Conservation (phyloP, 2,797 vertebrate genomes). For the Centroberyx gerrardi region DNA sequence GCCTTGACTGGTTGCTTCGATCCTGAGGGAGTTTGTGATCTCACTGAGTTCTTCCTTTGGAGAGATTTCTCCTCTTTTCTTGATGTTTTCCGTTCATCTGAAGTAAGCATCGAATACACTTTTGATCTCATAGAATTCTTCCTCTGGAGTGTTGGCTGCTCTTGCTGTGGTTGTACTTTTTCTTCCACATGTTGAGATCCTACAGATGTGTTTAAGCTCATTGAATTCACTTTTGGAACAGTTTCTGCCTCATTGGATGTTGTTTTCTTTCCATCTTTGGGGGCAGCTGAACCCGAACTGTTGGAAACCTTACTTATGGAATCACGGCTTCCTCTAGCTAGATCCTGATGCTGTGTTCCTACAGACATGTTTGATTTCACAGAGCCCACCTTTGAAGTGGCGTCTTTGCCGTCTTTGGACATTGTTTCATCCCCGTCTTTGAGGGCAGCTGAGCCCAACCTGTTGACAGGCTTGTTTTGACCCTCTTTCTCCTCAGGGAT, state of each 20-base stretch:
- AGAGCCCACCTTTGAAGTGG: conserved; percentile 15
- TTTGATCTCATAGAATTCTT: conserved; percentile 64
- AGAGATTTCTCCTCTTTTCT: conserved; percentile 67
- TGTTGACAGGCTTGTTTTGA: conserved; percentile 41
- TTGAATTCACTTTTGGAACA: conserved; percentile 7
- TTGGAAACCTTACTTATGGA: neutral
- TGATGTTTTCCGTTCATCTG: conserved; percentile 63
- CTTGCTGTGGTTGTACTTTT: conserved; percentile 24
- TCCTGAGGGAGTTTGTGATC: conserved; percentile 22
- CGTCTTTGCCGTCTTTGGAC: neutral
- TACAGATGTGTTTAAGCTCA: neutral
- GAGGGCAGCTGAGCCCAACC: conserved; percentile 1
- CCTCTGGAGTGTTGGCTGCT: conserved; percentile 51
- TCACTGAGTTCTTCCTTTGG: conserved; percentile 55
- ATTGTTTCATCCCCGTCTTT: conserved; percentile 14
- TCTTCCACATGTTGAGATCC: conserved; percentile 6
- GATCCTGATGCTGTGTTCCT: conserved; percentile 5
- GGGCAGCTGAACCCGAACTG: conserved; percentile 3
- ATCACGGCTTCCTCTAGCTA: neutral
- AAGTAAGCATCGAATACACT: conserved; percentile 26
- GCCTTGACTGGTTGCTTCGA: conserved; percentile 25
- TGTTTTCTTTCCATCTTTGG: conserved; percentile 43
- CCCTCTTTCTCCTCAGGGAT: conserved; percentile 91
- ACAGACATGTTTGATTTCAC: conserved; percentile 2
- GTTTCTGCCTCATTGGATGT: neutral